Evolutionary conservation across 1,140 invertebrate species (phyloP).

Genomic region (Orius insidiosus): DNA sequence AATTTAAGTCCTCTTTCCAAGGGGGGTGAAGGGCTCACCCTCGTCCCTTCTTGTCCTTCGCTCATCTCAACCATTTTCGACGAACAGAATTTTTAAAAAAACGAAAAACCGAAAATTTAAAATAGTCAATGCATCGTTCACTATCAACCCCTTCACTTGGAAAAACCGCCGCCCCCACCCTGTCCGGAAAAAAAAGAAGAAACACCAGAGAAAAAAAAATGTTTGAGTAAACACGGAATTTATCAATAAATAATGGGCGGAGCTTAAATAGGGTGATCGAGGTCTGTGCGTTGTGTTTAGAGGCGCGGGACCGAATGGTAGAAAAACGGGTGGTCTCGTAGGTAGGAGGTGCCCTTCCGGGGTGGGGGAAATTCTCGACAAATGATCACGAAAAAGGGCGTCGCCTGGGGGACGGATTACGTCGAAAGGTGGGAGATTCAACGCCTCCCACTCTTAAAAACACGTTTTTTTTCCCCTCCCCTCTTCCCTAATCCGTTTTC

Average conservation of each 20-base stretch:
- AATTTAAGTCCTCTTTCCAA: slow-evolving; percentile 25
- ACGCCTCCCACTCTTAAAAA: neutral
- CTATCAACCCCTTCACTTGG: neutral
- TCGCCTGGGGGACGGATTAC: neutral
- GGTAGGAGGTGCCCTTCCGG: neutral
- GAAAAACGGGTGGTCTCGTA: neutral
- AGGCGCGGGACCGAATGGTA: slow-evolving; percentile 9
- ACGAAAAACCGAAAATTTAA: neutral
- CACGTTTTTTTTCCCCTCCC: no score
- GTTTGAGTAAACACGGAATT: slow-evolving; percentile 4
- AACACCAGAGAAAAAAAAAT: neutral
- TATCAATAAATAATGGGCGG: slow-evolving; percentile 4
- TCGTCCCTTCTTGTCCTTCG: slow-evolving; percentile 3
- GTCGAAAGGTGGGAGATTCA: neutral
- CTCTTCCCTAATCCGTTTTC: no score
- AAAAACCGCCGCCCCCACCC: neutral
- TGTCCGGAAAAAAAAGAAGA: neutral
- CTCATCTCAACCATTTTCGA: neutral
- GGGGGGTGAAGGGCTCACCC: neutral
- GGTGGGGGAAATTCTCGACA: neutral
- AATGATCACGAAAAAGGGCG: neutral
- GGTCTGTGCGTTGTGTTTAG: slow-evolving; percentile 6
- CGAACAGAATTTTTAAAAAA: neutral
- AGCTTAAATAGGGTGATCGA: neutral
- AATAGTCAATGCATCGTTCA: no score